phyloP scores from a whole-genome alignment of 2,888 invertebrate species.

The Tachina lurida region DNA sequence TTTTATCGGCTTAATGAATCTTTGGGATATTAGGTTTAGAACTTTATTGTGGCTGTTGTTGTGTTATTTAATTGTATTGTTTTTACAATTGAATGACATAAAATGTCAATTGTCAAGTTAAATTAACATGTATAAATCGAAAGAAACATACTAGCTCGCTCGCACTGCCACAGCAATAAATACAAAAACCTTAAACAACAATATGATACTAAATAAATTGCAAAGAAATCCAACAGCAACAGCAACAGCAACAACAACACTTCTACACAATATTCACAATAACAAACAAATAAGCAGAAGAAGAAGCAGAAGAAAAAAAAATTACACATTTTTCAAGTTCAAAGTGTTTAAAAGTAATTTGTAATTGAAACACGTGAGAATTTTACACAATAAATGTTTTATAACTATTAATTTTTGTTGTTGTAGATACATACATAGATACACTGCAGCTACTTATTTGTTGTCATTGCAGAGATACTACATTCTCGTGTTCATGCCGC shows the following conservation, averaged over 20 bases:
- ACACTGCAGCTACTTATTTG: constrained; percentile 6
- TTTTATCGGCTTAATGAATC: constrained; percentile 49
- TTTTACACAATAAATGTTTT: constrained; percentile 60
- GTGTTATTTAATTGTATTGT: constrained; percentile 57
- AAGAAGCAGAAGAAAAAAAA: background rate
- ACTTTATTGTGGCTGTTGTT: constrained; percentile 51
- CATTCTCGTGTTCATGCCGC: background rate
- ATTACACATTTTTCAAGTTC: constrained; percentile 68
- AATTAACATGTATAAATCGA: constrained; percentile 61
- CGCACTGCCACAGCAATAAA: constrained; percentile 28
- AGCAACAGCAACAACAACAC: background rate
- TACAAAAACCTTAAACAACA: constrained; percentile 20
- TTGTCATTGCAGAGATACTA: background rate
- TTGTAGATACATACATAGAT: constrained; percentile 4
- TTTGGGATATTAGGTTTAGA: constrained; percentile 35
- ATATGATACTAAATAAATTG: constrained; percentile 41
- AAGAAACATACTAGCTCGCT: constrained; percentile 22
- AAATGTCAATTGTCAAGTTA: constrained; percentile 70
- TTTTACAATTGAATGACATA: constrained; percentile 70
- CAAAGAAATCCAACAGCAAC: constrained; percentile 48
- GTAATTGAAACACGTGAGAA: constrained; percentile 72
- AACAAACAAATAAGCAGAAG: background rate
- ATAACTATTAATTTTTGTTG: constrained; percentile 22
- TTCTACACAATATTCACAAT: constrained; percentile 1
- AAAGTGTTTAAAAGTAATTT: constrained; percentile 72